Evolutionary conservation across 1,140 invertebrate genomes (phyloP), one percentile per base, ranked within the genome.

Genomic region (Bathynomus jamesi): DNA sequence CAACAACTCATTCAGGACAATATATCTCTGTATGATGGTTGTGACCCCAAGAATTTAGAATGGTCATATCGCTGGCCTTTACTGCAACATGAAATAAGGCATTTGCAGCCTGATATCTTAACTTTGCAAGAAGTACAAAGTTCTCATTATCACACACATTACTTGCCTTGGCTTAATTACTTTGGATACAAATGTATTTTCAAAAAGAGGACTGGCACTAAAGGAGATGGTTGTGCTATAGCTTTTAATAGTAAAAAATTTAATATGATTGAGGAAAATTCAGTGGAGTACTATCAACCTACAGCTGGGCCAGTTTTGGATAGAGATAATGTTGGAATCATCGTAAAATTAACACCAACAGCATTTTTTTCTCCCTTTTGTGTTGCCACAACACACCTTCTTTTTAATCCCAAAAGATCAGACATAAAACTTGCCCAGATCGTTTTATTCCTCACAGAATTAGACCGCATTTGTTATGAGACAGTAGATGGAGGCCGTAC

Each of bases 361-460:
- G 66, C 61, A 11, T 24, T 65, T 62, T 24, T 13, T 13, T 61
- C 64, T 24, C 32, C 28, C 17, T 61, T 71, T 10, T 74, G 72
- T 53, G 27, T 98, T 0, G 93, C 92, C 4, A 98, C 93, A 3
- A 98, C 95, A 0, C 96, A 98, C 84, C 83, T 98, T n/a, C 83
- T 98, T 5, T 98, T 91, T 80, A 98, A 98, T 85, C 93, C 93
- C 0, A 88, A 84, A 78, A 82, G 95, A 28, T 87, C 90, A 27
- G 95, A 98, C 82, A 87, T 97, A 0, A 88, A 94, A 78, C 83
- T 96, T 21, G 94, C 92, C 0, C 96, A 98, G 82, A 62, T 84
- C 3, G 80, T 90, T 79, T 79, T 93, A 46, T 81, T 97, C 3
- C 82, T 97, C 17, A 87, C 90, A 0, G 92, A 95, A 82, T 83